Evolutionary conservation across 2,888 invertebrate species (phyloP), one percentile per base, ranked within the genome.

Genomic region (Ernsta delagoae): DNA sequence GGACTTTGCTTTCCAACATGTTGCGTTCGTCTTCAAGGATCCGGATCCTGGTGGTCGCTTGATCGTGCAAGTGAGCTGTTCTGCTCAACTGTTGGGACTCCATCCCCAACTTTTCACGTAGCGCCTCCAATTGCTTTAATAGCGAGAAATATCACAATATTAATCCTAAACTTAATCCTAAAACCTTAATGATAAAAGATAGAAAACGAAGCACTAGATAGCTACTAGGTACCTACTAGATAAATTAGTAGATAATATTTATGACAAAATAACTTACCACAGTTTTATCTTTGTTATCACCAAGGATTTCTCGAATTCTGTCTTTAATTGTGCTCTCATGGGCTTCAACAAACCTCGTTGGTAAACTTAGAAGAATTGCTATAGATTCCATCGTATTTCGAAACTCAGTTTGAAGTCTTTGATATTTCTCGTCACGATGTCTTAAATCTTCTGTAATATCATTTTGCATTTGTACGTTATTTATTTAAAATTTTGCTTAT

Each of bases 301-400:
- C 95, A 39, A 97, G 88, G 57, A 97, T 94, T 85, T 97, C 97
- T 16, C 97, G 94, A 66, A 97, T 95, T 73, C 97, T 94, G 72
- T 97, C 97, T 83, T 97, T 97, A 72, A 98, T 96, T 43, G 96
- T 94, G 62, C 95, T 95, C 83, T 97, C 97, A 70, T 96, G 95
- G 0, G 97, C 96, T 79, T 97, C 97, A 4, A 96, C 96, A 83
- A 96, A 96, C 73, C 96, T 88, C 39, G 95, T 94, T 1, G 97
- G 96, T 6, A 96, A 94, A 81, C 96, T 96, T 34, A 96, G 84
- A 50, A 96, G 92, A 69, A 96, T 95, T 6, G 96, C 96, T 68
- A 96, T 84, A 0, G 96, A 96, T 81, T 97, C 96, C 83, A 96
- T 89, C 0, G 95, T 93, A 79, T 96, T 96, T 7, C 96, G 94